phyloP scores from a whole-genome alignment of 2,113 vertebrate genomes.

The Nipponia nippon region DNA sequence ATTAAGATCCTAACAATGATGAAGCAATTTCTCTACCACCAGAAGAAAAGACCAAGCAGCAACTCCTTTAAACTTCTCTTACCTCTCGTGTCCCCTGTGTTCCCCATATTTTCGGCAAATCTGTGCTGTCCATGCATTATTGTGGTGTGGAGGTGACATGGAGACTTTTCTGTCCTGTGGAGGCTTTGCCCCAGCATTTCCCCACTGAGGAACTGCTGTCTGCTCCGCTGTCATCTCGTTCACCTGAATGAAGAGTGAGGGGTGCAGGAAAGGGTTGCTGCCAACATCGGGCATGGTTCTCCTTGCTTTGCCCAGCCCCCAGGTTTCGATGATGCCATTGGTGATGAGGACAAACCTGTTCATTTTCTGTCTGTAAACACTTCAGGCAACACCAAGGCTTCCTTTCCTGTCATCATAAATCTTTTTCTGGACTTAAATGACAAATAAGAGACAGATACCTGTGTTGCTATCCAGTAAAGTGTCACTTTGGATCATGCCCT shows the following conservation, averaged over 20 bases:
- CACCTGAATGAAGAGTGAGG: background rate
- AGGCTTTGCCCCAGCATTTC: background rate
- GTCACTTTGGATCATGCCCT: background rate
- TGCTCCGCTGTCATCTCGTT: background rate
- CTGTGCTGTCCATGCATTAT: background rate
- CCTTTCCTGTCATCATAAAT: background rate
- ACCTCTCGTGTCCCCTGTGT: rapidly evolving
- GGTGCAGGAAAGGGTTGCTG: background rate
- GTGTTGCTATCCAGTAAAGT: background rate
- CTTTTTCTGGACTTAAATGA: background rate
- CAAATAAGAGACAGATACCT: background rate
- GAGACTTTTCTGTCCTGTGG: background rate
- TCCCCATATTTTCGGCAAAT: background rate
- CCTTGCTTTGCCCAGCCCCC: background rate
- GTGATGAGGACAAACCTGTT: background rate
- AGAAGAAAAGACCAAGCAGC: background rate
- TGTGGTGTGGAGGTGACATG: background rate
- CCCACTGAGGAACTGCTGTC: background rate
- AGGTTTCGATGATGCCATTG: rapidly evolving
- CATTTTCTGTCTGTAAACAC: background rate
- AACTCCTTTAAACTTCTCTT: background rate
- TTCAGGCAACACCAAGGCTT: background rate
- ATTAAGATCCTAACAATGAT: background rate
- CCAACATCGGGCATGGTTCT: rapidly evolving
- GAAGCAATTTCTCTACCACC: background rate